Conservation (phyloP, 2,113 vertebrate species). For the Catharus fuscescens region DNA sequence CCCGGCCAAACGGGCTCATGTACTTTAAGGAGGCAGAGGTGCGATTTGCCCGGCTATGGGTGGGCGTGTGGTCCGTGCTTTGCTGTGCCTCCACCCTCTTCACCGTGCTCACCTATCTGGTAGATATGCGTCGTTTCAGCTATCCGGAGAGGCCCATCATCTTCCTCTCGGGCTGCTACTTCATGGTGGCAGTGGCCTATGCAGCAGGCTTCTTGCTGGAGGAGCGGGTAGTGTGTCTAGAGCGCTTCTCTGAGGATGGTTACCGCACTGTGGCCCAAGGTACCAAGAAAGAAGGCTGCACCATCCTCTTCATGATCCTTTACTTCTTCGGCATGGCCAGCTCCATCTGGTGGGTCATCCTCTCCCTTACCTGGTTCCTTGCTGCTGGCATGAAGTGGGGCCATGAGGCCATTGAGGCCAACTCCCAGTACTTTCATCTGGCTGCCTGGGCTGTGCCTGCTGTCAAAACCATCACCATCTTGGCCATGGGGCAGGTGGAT, state of each 20-base stretch:
- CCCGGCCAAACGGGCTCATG: conserved; percentile 86
- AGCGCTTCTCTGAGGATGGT: conserved; percentile 83
- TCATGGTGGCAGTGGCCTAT: conserved; percentile 92
- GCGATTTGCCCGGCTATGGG: conserved; percentile 87
- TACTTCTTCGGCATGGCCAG: conserved; percentile 96
- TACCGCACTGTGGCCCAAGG: conserved; percentile 91
- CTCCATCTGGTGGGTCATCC: conserved; percentile 94
- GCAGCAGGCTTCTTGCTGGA: conserved; percentile 85
- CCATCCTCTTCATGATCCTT: conserved; percentile 91
- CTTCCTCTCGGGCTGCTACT: conserved; percentile 92
- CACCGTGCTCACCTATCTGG: conserved; percentile 89
- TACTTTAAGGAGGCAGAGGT: conserved; percentile 90
- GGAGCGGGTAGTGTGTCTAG: conserved; percentile 87
- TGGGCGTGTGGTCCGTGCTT: conserved; percentile 87
- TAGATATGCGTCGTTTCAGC: conserved; percentile 88
- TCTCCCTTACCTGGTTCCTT: conserved; percentile 93
- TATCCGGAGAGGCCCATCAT: conserved; percentile 93
- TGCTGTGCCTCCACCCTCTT: conserved; percentile 90
- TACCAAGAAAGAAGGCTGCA: conserved; percentile 91
- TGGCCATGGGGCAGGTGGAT: conserved; percentile 90
- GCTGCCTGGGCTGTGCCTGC: conserved; percentile 92
- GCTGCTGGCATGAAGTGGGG: conserved; percentile 95
- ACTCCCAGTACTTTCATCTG: conserved; percentile 92
- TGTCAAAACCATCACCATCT: conserved; percentile 87
- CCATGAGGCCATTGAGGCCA: conserved; percentile 94